Evolutionary conservation across 64 coral and sea anemone genomes (phyloP).

Genomic region (Stichodactyla helianthus): DNA sequence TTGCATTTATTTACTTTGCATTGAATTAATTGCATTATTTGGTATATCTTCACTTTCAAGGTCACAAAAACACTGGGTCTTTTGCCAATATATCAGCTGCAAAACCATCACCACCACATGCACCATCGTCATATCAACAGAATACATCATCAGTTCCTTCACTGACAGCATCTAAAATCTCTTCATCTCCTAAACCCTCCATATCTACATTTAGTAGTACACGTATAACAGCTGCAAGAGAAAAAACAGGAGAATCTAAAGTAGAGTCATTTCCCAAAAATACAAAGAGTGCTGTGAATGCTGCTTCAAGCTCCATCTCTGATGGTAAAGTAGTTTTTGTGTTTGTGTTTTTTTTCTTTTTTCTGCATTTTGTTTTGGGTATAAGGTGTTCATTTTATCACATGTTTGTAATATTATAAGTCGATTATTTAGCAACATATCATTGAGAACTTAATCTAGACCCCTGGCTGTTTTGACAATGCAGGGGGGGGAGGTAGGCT

Average conservation of each 20-base stretch:
- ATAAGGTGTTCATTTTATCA: too few relatives aligned
- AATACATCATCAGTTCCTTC: not conserved
- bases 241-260: not conserved
- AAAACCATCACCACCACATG: not conserved
- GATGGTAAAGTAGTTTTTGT: not conserved
- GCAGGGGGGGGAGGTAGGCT: too few relatives aligned
- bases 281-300: not conserved
- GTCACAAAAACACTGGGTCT: not conserved
- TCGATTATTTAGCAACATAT: too few relatives aligned
- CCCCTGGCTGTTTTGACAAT: too few relatives aligned
- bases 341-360: not conserved
- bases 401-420: too few relatives aligned
- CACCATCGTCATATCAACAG: not conserved
- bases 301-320: not conserved
- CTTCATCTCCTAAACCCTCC: not conserved
- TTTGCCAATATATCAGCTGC: not conserved
- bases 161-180: not conserved
- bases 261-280: not conserved
- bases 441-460: too few relatives aligned
- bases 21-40: too few relatives aligned
- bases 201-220: not conserved
- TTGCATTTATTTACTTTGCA: too few relatives aligned
- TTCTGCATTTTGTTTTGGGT: not conserved
- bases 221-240: not conserved
- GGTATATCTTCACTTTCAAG: not conserved